Percentiles rank a stretch among this genome's conserved stretches.
Conservation (phyloP, 1,140 invertebrate species). For the Orius insidiosus region DNA sequence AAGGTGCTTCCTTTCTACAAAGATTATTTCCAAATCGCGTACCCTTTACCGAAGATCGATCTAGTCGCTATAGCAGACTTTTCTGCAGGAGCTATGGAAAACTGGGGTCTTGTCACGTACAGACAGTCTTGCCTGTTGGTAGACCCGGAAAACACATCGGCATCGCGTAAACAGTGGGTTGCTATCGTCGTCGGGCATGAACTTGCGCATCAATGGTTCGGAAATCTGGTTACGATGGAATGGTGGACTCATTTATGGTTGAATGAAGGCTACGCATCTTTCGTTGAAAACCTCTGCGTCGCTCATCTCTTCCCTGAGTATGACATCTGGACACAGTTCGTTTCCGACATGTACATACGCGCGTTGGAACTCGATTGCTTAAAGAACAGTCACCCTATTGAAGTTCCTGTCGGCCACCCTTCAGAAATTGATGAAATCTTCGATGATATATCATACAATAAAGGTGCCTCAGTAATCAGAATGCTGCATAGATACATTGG, state of each 20-base stretch:
- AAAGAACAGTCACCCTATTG: conserved; percentile 80
- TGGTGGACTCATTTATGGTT: conserved; percentile 45
- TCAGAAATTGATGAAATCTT: conserved; percentile 90
- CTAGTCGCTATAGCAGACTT: conserved; percentile 90
- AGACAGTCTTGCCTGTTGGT: conserved; percentile 67
- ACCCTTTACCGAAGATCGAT: conserved; percentile 91
- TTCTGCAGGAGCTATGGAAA: conserved; percentile 84
- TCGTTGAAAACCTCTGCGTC: conserved; percentile 75
- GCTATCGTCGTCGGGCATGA: conserved; percentile 77
- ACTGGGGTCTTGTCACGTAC: conserved; percentile 79
- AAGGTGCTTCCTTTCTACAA: conserved; percentile 85
- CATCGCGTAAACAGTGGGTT: conserved; percentile 68
- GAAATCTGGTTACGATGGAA: conserved; percentile 75
- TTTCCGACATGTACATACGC: conserved; percentile 61
- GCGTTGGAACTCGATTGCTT: conserved; percentile 78
- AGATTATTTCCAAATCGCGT: conserved; percentile 85
- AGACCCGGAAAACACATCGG: conserved; percentile 67
- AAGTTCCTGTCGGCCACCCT: conserved; percentile 70
- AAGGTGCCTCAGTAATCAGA: conserved; percentile 82
- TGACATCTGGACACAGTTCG: conserved; percentile 86
- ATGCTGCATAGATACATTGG: conserved; percentile 96
- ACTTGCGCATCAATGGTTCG: conserved; percentile 81
- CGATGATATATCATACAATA: conserved; percentile 88
- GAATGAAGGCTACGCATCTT: conserved; percentile 85
- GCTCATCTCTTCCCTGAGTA: conserved; percentile 78